Conservation (phyloP, 2,888 invertebrate species). For the Sarcophaga carnaria region DNA sequence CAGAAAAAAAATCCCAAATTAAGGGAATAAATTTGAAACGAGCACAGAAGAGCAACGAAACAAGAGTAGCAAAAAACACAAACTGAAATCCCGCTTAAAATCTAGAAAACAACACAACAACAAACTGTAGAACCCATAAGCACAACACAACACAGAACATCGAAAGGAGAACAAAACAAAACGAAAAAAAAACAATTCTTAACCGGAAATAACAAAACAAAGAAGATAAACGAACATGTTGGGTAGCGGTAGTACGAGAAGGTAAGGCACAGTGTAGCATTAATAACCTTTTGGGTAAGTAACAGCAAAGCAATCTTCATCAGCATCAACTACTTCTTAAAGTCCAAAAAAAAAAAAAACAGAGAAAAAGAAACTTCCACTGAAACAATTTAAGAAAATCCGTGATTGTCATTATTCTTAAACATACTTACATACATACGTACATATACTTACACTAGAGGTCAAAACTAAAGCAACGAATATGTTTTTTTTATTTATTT, state of each 20-base stretch:
- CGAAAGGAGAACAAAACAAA: conserved; percentile 65
- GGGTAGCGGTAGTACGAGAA: background rate
- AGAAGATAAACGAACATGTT: background rate
- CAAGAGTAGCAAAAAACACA: conserved; percentile 21
- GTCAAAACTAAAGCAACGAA: no score
- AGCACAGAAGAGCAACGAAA: conserved; percentile 36
- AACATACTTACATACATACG: background rate
- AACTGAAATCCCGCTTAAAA: conserved; percentile 51
- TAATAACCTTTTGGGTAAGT: background rate
- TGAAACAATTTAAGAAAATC: no score
- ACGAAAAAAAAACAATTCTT: conserved; percentile 34
- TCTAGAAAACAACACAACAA: conserved; percentile 35
- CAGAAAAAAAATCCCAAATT: conserved; percentile 1
- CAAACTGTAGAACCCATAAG: background rate
- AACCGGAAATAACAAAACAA: conserved; percentile 64
- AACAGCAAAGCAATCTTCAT: background rate
- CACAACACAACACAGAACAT: conserved; percentile 2
- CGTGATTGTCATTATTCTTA: background rate
- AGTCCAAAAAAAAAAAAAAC: conserved; percentile 17
- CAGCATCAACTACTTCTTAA: conserved; percentile 5
- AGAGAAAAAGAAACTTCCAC: background rate
- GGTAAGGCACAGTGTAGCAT: background rate
- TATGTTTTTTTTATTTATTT: no score
- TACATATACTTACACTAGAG: background rate
- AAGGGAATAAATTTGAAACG: conserved; percentile 6